Conservation (phyloP, 1,140 invertebrate genomes). For the Thereuonema tuberculata region DNA sequence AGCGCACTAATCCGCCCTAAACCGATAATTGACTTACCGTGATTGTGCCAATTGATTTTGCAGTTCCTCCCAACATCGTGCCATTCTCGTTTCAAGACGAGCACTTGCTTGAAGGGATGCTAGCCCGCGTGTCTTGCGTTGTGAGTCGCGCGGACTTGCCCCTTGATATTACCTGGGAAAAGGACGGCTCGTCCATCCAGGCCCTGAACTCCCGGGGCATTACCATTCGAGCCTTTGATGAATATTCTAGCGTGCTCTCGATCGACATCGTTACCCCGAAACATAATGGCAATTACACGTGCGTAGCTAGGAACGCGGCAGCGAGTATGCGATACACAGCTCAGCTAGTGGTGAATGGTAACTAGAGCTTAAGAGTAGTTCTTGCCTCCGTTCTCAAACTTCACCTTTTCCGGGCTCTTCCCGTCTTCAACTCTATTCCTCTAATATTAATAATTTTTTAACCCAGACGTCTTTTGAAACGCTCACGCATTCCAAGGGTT, state of each 20-base stretch:
- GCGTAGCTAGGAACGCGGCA: conserved; percentile 48
- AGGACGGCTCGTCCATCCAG: conserved; percentile 41
- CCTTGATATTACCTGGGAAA: conserved; percentile 48
- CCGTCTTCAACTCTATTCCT: no score
- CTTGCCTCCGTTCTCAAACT: background rate
- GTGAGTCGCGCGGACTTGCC: conserved; percentile 58
- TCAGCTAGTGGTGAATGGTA: conserved; percentile 31
- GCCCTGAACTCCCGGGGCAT: conserved; percentile 32
- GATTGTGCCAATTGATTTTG: conserved; percentile 22
- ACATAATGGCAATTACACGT: conserved; percentile 78
- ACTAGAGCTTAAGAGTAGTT: background rate
- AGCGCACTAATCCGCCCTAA: background rate
- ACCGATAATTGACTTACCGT: conserved; percentile 6
- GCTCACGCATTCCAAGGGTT: background rate
- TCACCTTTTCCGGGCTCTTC: background rate
- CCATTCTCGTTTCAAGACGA: conserved; percentile 45
- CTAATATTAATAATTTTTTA: background rate
- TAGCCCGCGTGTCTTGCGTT: conserved; percentile 53
- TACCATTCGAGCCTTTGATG: conserved; percentile 52
- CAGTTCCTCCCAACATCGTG: conserved; percentile 50
- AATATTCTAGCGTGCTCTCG: conserved; percentile 73
- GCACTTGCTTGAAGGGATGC: conserved; percentile 48
- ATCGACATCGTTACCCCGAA: conserved; percentile 70
- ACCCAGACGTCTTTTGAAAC: background rate
- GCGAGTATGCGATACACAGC: conserved; percentile 30